Base-by-base conservation (phyloP, 1,140 invertebrate genomes). In the Phthorimaea operculella region DNA sequence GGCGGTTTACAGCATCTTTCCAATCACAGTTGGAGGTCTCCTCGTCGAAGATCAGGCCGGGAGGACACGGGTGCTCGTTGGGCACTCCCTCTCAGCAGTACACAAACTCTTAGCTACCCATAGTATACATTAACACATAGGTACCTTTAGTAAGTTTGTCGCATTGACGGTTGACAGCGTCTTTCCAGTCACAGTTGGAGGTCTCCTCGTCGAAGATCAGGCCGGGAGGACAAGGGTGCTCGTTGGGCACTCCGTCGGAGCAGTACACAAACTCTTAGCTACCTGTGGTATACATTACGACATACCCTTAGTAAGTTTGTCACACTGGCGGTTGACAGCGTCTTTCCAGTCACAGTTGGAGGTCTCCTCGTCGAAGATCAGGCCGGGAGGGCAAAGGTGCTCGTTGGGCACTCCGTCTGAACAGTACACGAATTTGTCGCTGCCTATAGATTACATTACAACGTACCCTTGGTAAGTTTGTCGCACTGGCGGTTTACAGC, bases 361-460 rank as follows among this genome's bases (percentile, higher is more conserved):
- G 53, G 87, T 88, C 14, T 89, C 88, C 54, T 93, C 91, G 67
- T 94, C 92, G 78, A 93, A 95, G 59, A 93, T 88, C n/a, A 94
- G 85, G 12, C 93, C 92, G 14, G 92, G 92, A 0, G 93, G 92
- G 76, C 94, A 96, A 0, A 92, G 89, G 61, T 92, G 87, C 55
- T 89, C 87, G 54, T 91, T 90, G 12, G 90, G 87, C 0, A 89
- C 80, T 10, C 93, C 93, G 56, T 93, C 91, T 0, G 92, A 90
- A 75, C 93, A 95, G 74, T 93, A 93, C 74, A 92, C 90, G 79
- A 95, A 96, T 70, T 93, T 92, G 72, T 93, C 93, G 63, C 94
- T n/a, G n/a, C n/a, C n/a, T n/a, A n/a, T n/a, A n/a, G n/a, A n/a
- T n/a, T n/a, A n/a, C n/a, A n/a, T n/a, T n/a, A n/a, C n/a, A 4